phyloP scores from a whole-genome alignment of 1,140 invertebrate genomes.

The Drosophila miranda region DNA sequence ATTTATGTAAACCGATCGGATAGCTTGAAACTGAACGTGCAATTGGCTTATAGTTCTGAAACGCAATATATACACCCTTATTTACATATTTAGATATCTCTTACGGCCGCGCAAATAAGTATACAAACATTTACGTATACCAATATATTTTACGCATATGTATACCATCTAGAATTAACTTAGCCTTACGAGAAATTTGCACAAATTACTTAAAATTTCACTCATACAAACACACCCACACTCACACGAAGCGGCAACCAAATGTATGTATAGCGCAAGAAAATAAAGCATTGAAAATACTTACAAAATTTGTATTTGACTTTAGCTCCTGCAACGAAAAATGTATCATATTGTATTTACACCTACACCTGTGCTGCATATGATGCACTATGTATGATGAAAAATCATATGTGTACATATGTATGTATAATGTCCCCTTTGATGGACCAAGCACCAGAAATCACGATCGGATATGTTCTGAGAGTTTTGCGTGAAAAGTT shows the following conservation, averaged over 20 bases:
- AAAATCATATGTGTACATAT: no score
- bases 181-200: conserved; percentile 31
- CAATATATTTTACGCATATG: conserved; percentile 8
- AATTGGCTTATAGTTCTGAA: conserved; percentile 34
- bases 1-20: conserved; percentile 1
- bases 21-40: conserved; percentile 20
- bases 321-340: no score
- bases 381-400: no score
- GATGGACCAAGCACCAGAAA: no score
- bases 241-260: conserved; percentile 34
- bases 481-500: no score
- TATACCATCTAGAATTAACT: conserved; percentile 29
- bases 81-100: neutral
- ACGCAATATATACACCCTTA: conserved; percentile 24
- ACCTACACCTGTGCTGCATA: no score
- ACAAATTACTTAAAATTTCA: conserved; percentile 38
- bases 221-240: neutral
- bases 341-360: no score
- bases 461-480: no score
- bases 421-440: no score
- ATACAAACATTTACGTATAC: conserved; percentile 1
- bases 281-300: conserved; percentile 44
- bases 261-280: conserved; percentile 38
- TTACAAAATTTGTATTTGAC: conserved; percentile 13
- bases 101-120: no score